These are phyloP conservation scores for Xiphorhynchus elegans DNA, from an alignment of 2,113 vertebrate genomes.

Conservation along the genomic window DNA sequence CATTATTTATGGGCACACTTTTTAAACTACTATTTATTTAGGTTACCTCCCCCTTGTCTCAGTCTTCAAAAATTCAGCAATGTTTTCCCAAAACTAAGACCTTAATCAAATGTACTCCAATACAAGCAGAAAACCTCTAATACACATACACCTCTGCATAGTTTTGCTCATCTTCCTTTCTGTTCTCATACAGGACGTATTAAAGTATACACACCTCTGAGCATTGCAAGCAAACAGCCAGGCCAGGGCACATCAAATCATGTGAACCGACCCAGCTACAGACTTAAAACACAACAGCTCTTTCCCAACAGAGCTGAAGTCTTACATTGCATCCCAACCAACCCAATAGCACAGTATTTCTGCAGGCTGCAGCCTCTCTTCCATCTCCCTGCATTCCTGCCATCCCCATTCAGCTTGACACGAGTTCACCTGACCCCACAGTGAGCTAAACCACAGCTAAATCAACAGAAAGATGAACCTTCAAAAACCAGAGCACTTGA, in stretches of 20 bases:
- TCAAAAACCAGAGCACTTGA: not conserved
- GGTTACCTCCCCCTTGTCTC: not conserved
- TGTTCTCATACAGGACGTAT: not conserved
- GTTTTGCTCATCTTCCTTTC: not conserved
- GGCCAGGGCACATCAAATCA: not conserved
- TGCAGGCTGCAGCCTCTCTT: not conserved
- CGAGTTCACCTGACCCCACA: rapidly evolving
- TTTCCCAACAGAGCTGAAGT: not conserved
- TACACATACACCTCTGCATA: not conserved
- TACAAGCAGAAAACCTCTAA: not conserved
- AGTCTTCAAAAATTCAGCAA: not conserved
- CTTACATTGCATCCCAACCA: not conserved
- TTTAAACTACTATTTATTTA: not conserved
- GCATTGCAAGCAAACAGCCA: not conserved
- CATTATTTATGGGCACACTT: not conserved
- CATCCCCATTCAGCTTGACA: not conserved
- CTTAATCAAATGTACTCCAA: not conserved
- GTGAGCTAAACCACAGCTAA: not conserved
- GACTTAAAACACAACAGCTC: not conserved
- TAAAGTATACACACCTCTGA: not conserved
- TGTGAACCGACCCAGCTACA: not conserved
- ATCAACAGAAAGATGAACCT: not conserved
- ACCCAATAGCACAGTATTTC: not conserved
- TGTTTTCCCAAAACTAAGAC: not conserved
- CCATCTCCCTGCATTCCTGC: not conserved